Evolutionary conservation across 2,113 vertebrate species (phyloP).

Genomic region (Hydropotes inermis): DNA sequence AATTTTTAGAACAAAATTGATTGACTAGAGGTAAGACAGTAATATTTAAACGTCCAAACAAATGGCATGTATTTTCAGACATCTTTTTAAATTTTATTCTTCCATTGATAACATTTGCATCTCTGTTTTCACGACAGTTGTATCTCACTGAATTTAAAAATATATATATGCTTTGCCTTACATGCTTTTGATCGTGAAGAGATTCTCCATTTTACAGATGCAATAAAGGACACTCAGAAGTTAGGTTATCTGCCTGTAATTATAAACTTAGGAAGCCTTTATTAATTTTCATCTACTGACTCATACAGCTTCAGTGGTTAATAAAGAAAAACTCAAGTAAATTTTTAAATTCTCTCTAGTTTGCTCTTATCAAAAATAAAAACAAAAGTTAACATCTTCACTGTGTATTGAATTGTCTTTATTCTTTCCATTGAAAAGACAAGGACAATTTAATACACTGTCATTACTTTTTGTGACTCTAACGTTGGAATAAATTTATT

Average conservation of each 20-base stretch:
- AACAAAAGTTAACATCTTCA: background rate
- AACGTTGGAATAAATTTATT: background rate
- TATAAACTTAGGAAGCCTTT: background rate
- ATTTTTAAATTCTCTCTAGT: background rate
- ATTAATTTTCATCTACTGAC: background rate
- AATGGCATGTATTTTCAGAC: background rate
- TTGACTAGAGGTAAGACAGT: background rate
- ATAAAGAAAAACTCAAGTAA: background rate
- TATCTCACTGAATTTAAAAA: background rate
- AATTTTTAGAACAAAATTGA: background rate
- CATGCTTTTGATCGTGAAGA: background rate
- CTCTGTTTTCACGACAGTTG: background rate
- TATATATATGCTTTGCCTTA: background rate
- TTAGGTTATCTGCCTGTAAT: background rate
- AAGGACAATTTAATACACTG: background rate
- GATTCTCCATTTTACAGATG: background rate
- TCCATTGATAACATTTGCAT: background rate
- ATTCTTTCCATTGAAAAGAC: background rate
- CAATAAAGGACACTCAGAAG: background rate
- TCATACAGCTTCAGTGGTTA: background rate
- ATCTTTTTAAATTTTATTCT: background rate
- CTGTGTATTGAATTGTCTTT: background rate
- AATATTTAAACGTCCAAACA: background rate
- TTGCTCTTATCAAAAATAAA: background rate
- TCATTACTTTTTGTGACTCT: background rate